Evolutionary conservation across 1,140 invertebrate species (phyloP).

Genomic region (Bombus terrestris): DNA sequence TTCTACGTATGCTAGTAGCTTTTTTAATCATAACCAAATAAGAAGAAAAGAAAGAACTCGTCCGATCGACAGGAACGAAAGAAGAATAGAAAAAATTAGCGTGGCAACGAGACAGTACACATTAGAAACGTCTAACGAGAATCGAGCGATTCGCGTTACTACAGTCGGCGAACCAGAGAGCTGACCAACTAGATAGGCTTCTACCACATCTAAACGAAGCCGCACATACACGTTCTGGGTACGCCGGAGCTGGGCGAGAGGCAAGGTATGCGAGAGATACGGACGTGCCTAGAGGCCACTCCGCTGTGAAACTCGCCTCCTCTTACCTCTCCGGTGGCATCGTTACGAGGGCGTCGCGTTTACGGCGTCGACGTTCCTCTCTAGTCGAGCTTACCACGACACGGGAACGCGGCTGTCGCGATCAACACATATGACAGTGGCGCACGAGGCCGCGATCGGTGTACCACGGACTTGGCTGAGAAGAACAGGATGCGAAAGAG

Average conservation of each 20-base stretch:
- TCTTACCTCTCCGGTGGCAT: slow-evolving; percentile 74
- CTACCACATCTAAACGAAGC: neutral
- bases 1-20: neutral
- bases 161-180: neutral
- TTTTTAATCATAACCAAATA: neutral
- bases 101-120: neutral
- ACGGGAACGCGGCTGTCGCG: slow-evolving; percentile 44
- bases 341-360: slow-evolving; percentile 78
- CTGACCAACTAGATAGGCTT: neutral
- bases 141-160: slow-evolving; percentile 5
- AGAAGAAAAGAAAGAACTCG: neutral
- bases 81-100: neutral
- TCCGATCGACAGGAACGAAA: neutral
- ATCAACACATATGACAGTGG: slow-evolving; percentile 43
- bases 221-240: neutral
- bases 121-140: neutral
- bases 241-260: neutral
- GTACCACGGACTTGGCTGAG: slow-evolving; percentile 45
- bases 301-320: slow-evolving; percentile 50
- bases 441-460: slow-evolving; percentile 49
- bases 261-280: neutral
- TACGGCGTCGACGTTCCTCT: slow-evolving; percentile 75
- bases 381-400: slow-evolving; percentile 65
- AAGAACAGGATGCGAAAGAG: slow-evolving; percentile 33
- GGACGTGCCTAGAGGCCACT: slow-evolving; percentile 36